A percentile compares a stretch with the other conserved stretches of the same genome.
These are phyloP conservation scores for Rhegmatorhina hoffmannsi DNA, from an alignment of 2,113 vertebrate genomes.

Conservation along the genomic window DNA sequence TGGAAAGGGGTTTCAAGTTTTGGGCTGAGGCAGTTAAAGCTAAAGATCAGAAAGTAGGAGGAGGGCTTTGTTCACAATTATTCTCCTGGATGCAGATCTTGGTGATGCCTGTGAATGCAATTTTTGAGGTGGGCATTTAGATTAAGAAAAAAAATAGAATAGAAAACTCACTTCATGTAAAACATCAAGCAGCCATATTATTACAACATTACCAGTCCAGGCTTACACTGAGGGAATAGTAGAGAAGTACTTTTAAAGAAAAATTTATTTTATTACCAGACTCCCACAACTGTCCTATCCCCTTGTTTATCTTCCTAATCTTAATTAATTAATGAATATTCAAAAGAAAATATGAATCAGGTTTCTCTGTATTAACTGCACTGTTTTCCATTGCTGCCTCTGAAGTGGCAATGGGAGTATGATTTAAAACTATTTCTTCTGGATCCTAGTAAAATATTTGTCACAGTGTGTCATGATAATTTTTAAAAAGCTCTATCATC, in stretches of 20 bases:
- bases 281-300: conserved; percentile 10
- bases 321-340: conserved; percentile 67
- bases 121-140: neutral
- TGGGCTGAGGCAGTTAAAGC: neutral
- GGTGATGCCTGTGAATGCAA: neutral
- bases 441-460: conserved; percentile 50
- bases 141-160: neutral
- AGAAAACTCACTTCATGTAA: neutral
- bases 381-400: conserved; percentile 15
- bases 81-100: neutral
- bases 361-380: neutral
- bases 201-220: neutral
- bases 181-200: neutral
- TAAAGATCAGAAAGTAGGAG: neutral
- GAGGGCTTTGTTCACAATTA: neutral
- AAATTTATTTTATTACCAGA: neutral
- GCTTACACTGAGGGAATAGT: neutral
- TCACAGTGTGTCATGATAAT: conserved; percentile 46
- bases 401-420: conserved; percentile 9
- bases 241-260: neutral
- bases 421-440: conserved; percentile 55
- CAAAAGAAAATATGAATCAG: conserved; percentile 25
- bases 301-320: conserved; percentile 56
- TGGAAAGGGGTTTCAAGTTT: neutral
- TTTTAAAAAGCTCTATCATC: conserved; percentile 53